Evolutionary conservation across 2,888 invertebrate genomes (phyloP).

Genomic region (Drosophila pegasa): DNA sequence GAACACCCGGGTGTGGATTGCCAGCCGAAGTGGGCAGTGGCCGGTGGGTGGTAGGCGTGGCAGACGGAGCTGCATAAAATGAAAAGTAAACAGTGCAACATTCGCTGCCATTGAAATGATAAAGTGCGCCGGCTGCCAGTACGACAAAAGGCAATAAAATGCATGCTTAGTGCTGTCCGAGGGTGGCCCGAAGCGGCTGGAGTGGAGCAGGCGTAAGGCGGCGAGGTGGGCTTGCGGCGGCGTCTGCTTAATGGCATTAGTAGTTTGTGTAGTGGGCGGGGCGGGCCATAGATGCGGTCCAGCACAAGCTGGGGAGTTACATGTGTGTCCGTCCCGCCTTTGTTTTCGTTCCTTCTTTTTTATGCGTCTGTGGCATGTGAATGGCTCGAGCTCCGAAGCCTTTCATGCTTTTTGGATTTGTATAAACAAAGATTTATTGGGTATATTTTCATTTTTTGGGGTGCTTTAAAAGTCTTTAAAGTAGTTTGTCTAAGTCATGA

Average conservation of each 20-base stretch:
- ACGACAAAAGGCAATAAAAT: slow-evolving; percentile 78
- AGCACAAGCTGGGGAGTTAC: slow-evolving; percentile 50
- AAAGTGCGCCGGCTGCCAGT: slow-evolving; percentile 63
- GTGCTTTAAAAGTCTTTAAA: slow-evolving; percentile 33
- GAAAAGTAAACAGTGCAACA: slow-evolving; percentile 78
- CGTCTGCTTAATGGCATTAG: slow-evolving; percentile 67
- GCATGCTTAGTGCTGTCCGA: slow-evolving; percentile 69
- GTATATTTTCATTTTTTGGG: slow-evolving; percentile 35
- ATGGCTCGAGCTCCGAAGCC: slow-evolving; percentile 62
- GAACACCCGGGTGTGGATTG: slow-evolving; percentile 52
- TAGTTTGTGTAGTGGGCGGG: slow-evolving; percentile 14
- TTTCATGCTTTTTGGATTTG: slow-evolving; percentile 74
- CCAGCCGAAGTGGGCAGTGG: slow-evolving; percentile 3
- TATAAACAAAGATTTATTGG: slow-evolving; percentile 79
- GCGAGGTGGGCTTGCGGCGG: background rate
- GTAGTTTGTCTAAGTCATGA: background rate
- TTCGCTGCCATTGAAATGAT: slow-evolving; percentile 76
- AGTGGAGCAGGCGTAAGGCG: background rate
- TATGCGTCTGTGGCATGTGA: slow-evolving; percentile 54
- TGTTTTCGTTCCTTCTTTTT: slow-evolving; percentile 29
- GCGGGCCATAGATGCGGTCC: slow-evolving; percentile 38
- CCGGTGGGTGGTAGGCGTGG: background rate
- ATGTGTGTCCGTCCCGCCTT: slow-evolving; percentile 46
- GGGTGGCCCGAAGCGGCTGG: background rate
- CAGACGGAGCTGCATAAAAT: slow-evolving; percentile 55